Base-by-base conservation (phyloP, 2,888 invertebrate species). In the Crepidodera aurea region DNA sequence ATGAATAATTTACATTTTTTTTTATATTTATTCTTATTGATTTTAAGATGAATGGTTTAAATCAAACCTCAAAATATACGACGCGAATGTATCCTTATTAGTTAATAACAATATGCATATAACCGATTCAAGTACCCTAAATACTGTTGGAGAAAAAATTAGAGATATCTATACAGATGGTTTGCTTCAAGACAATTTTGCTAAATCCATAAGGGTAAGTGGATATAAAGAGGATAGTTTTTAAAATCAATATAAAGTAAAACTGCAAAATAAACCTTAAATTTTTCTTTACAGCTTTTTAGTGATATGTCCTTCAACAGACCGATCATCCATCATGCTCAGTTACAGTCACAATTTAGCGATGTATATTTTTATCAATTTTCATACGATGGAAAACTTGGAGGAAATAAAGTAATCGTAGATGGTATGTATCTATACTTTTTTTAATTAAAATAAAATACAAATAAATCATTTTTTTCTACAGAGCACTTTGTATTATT, bases 281-380 rank as follows among this genome's bases (percentile, higher is more conserved):
- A n/a, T n/a, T n/a, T n/a, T n/a, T n/a, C n/a, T n/a, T n/a, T n/a
- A 40, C 58, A 71, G 71, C 64, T 46, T 48, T 66, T 53, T 19
- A 69, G 69, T 54, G 71, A 71, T 50, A 67, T 60, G 18, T 62
- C 55, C 16, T 67, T 65, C 44, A 67, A 59, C 5, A 54, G 68
- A 51, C 54, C 65, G 6, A 51, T 66, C 7, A 67, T 69, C 18
- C 53, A 59, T 32, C 65, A 66, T 32, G 71, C 68, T 7, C 59
- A 67, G 22, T 42, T 69, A 18, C 66, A 67, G 48, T 62, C 71
- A 4, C 46, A 50, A 19, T 70, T 57, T 48, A 66, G 60, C 16
- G 62, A 67, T 22, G 69, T 72, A 12, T 72, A 66, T 44, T 71
- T 69, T 25, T 72, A 71, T 39, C 65, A 70, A 46, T 72, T 72